These are phyloP conservation scores for Euproctis similis DNA, from an alignment of 2,888 invertebrate species.

Conservation along the genomic window DNA sequence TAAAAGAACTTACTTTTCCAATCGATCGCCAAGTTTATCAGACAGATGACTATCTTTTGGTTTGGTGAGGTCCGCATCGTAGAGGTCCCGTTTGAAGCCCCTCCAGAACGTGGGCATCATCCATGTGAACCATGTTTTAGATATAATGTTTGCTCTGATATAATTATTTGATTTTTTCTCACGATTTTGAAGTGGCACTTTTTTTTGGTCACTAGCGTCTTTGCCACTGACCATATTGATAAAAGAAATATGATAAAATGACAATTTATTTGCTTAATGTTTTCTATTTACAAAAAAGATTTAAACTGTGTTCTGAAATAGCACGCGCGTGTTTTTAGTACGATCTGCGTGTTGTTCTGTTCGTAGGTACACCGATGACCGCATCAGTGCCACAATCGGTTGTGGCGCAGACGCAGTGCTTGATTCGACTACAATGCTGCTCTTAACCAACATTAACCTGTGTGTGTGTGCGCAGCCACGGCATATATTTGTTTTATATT, in stretches of 20 bases:
- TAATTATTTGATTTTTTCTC: conserved; percentile 68
- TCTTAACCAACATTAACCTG: conserved; percentile 53
- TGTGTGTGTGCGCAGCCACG: conserved; percentile 46
- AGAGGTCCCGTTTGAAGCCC: conserved; percentile 79
- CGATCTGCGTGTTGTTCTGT: conserved; percentile 41
- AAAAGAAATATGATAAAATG: conserved; percentile 5
- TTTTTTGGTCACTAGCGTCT: conserved; percentile 54
- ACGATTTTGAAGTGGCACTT: conserved; percentile 63
- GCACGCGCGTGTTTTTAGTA: conserved; percentile 29
- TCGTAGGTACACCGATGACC: conserved; percentile 29
- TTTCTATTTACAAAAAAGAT: not conserved
- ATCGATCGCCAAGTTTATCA: conserved; percentile 76
- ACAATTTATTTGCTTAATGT: too few species aligned
- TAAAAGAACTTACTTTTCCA: conserved; percentile 72
- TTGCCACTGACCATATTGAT: conserved; percentile 68
- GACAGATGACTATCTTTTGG: conserved; percentile 81
- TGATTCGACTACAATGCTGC: conserved; percentile 42
- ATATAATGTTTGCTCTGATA: conserved; percentile 54
- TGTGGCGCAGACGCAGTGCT: conserved; percentile 52
- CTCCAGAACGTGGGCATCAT: conserved; percentile 75
- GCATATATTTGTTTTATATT: conserved; percentile 16
- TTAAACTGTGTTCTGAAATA: not conserved
- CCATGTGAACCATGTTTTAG: conserved; percentile 69
- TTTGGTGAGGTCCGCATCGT: conserved; percentile 81
- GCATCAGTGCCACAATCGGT: conserved; percentile 34